phyloP scores from a whole-genome alignment of 2,888 invertebrate genomes.

The Endotricha flammealis region DNA sequence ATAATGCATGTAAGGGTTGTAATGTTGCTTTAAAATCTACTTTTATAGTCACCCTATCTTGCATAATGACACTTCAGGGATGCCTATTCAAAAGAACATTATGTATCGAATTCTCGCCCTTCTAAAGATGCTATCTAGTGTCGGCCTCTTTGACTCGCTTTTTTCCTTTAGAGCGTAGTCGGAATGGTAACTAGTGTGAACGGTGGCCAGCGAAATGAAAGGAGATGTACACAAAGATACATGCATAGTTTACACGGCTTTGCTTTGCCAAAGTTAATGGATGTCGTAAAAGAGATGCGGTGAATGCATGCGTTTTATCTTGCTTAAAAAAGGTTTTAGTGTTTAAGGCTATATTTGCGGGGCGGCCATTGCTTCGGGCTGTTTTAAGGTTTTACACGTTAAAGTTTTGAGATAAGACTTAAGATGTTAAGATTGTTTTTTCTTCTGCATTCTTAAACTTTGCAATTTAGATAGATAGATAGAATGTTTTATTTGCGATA shows the following conservation, averaged over 20 bases:
- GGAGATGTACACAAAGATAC: conserved; percentile 72
- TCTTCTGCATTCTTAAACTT: too few species aligned
- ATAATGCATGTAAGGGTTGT: too few species aligned
- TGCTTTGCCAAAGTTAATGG: conserved; percentile 72
- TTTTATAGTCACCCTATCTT: conserved; percentile 6
- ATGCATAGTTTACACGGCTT: conserved; percentile 61
- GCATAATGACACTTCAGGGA: conserved; percentile 5
- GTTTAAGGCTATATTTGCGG: neutral
- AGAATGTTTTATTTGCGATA: too few species aligned
- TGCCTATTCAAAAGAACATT: conserved; percentile 22
- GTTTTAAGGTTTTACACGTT: too few species aligned
- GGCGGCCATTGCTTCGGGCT: neutral
- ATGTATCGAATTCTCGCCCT: conserved; percentile 55
- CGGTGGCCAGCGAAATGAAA: conserved; percentile 55
- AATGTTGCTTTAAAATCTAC: too few species aligned
- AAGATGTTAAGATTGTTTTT: too few species aligned
- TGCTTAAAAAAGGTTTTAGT: conserved; percentile 12
- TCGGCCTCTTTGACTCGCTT: conserved; percentile 52
- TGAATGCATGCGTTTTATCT: conserved; percentile 40
- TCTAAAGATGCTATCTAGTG: conserved; percentile 51
- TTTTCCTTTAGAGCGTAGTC: conserved; percentile 42
- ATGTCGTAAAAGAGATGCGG: conserved; percentile 43
- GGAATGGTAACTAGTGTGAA: conserved; percentile 51
- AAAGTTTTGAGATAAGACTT: too few species aligned
- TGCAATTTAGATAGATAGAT: too few species aligned